A percentile compares a stretch with the other conserved stretches of the same genome.
Evolutionary conservation across 2,888 invertebrate species (phyloP).

Genomic region (Brachyptera putata): DNA sequence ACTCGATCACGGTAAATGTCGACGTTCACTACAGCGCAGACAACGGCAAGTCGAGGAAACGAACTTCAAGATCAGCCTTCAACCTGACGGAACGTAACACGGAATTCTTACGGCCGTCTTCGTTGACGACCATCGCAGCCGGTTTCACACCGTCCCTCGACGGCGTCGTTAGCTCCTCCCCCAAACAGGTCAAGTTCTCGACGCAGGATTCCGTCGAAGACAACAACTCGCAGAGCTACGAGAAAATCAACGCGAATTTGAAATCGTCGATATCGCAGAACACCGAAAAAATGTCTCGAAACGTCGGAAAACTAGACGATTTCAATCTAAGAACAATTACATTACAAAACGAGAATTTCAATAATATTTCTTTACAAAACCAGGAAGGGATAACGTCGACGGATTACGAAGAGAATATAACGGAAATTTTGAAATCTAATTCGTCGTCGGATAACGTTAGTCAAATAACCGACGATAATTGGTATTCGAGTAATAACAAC

Average conservation of each 20-base stretch:
- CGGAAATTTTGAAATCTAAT: too few species aligned
- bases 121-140: background rate
- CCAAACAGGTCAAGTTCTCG: conserved; percentile 25
- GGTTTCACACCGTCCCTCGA: background rate
- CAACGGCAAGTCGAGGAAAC: background rate
- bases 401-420: too few species aligned
- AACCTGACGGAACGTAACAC: background rate
- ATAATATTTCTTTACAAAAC: too few species aligned
- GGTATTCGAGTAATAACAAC: conserved; percentile 26
- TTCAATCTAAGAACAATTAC: background rate
- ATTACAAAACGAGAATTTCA: background rate
- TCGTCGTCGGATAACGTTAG: conserved; percentile 16
- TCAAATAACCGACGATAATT: conserved; percentile 23
- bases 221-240: conserved; percentile 10
- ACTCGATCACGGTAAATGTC: conserved; percentile 28
- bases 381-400: too few species aligned
- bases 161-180: conserved; percentile 23
- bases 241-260: background rate
- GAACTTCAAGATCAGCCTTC: background rate
- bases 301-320: conserved; percentile 13
- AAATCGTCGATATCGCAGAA: background rate
- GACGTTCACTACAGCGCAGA: conserved; percentile 23
- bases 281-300: background rate
- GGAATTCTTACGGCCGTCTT: background rate
- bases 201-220: conserved; percentile 22